Evolutionary conservation across 2,797 vertebrate species (phyloP).

Genomic region (Arctocebus calabarensis): DNA sequence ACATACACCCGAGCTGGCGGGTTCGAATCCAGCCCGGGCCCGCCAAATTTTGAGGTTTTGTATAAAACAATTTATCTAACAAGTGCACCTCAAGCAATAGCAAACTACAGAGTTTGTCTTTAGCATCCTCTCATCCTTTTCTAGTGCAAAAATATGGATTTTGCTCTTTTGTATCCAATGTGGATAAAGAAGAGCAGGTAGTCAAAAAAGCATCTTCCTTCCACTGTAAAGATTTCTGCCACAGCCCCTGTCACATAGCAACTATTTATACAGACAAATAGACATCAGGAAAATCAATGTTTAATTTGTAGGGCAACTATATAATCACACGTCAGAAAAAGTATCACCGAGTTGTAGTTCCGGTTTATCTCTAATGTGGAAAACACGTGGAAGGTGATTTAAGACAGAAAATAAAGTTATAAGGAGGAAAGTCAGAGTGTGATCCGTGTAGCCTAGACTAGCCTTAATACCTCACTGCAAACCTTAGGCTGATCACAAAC

Average conservation of each 20-base stretch:
- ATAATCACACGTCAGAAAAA: background rate
- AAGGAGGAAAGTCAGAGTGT: background rate
- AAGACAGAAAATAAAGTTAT: background rate
- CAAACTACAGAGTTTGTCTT: background rate
- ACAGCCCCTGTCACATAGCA: background rate
- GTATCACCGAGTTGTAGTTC: background rate
- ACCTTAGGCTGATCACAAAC: fast-evolving
- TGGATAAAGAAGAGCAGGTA: background rate
- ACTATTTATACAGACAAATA: background rate
- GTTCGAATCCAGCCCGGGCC: no score
- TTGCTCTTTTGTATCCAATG: background rate
- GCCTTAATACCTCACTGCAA: background rate
- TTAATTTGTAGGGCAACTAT: background rate
- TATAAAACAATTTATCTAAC: background rate
- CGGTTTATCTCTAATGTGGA: background rate
- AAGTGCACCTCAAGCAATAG: background rate
- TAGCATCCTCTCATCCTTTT: background rate
- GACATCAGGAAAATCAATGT: background rate
- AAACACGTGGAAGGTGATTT: background rate
- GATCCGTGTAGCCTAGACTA: fast-evolving
- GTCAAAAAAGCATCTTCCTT: background rate
- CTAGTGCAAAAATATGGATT: background rate
- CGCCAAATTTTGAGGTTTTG: background rate
- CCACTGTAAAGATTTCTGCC: background rate
- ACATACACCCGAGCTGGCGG: no score